A percentile compares a stretch with the other conserved stretches of the same genome.
Evolutionary conservation across 2,797 vertebrate species (phyloP).

Genomic region (Pseudomugil tenellus): DNA sequence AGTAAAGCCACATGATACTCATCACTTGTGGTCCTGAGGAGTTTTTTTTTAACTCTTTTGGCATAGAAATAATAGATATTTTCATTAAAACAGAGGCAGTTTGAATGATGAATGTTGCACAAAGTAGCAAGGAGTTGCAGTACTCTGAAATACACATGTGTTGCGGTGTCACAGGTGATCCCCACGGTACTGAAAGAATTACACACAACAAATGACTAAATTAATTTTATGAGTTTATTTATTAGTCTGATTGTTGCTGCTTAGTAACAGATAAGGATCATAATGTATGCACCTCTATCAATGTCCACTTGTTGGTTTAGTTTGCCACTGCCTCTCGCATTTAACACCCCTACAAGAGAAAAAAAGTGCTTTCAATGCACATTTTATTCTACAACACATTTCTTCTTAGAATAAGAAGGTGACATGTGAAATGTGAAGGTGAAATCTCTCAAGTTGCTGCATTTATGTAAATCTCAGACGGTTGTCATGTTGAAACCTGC

Average conservation of each 20-base stretch:
- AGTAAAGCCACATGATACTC: background rate
- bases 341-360: background rate
- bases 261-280: constrained; percentile 5
- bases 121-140: no score
- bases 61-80: no score
- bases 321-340: background rate
- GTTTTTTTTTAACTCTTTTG: no score
- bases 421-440: no score
- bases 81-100: no score
- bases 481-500: constrained; percentile 19
- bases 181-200: no score
- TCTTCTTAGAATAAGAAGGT: background rate
- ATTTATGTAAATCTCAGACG: background rate
- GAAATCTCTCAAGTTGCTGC: background rate
- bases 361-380: constrained; percentile 24
- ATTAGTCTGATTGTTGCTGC: background rate
- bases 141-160: no score
- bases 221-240: background rate
- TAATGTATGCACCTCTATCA: constrained; percentile 7
- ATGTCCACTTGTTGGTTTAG: background rate
- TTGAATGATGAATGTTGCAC: no score
- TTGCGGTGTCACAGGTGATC: no score
- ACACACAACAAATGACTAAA: background rate
- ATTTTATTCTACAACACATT: constrained; percentile 14
- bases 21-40: background rate